Conservation (phyloP, 2,113 vertebrate genomes). For the Herpetotheres cachinnans region DNA sequence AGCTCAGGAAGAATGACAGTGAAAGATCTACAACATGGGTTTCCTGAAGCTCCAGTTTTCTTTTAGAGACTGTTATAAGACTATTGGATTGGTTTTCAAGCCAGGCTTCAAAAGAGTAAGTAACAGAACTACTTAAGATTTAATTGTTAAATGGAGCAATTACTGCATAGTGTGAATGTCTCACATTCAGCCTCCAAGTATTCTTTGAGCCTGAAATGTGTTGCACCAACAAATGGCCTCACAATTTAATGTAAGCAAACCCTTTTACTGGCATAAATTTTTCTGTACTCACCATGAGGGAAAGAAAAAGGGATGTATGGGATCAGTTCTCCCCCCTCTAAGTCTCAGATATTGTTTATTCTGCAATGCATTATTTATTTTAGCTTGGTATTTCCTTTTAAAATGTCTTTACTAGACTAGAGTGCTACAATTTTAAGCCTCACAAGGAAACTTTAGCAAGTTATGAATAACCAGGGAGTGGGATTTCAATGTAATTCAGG, state of each 20-base stretch:
- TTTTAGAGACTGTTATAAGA: not conserved
- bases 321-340: not conserved
- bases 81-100: not conserved
- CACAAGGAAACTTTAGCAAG: constrained; percentile 38
- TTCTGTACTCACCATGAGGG: not conserved
- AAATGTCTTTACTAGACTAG: not conserved
- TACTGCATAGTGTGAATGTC: not conserved
- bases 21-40: not conserved
- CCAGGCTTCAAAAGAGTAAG: not conserved
- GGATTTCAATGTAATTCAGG: constrained; percentile 65
- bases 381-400: constrained; percentile 24
- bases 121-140: not conserved
- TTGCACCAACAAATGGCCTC: not conserved
- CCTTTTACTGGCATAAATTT: not conserved
- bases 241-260: constrained; percentile 19
- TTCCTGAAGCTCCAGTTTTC: not conserved
- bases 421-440: constrained; percentile 3
- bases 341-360: constrained; percentile 33
- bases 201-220: not conserved
- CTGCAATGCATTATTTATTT: constrained; percentile 31
- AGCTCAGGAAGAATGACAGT: not conserved
- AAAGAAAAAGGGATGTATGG: not conserved
- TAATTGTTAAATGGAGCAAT: not conserved
- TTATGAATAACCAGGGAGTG: constrained; percentile 49
- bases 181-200: not conserved